phyloP scores from a whole-genome alignment of 2,113 vertebrate species.

The Forbesichthys papilliferus region DNA sequence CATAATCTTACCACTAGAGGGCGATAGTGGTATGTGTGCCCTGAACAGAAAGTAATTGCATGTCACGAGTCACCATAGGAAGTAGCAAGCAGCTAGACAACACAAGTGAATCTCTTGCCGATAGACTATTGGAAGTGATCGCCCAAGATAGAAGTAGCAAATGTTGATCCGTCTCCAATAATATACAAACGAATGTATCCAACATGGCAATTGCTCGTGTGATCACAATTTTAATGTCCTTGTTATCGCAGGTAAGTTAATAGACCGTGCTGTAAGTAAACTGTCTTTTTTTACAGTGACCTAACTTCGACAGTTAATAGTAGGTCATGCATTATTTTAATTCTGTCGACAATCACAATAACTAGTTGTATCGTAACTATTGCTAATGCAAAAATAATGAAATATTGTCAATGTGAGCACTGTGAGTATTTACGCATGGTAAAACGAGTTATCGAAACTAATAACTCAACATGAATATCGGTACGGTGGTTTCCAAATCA shows the following conservation, averaged over 20 bases:
- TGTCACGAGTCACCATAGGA: constrained; percentile 45
- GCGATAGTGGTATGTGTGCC: neutral
- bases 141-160: neutral
- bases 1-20: neutral
- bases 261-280: neutral
- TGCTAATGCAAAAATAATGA: neutral
- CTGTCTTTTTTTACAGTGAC: neutral
- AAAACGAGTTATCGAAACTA: neutral
- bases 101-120: no score
- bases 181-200: constrained; percentile 5
- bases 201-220: constrained; percentile 46
- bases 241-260: constrained; percentile 57
- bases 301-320: neutral
- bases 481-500: neutral
- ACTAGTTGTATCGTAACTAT: neutral
- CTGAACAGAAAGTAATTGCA: constrained; percentile 17
- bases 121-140: no score
- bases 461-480: neutral
- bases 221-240: constrained; percentile 42
- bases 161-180: neutral
- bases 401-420: neutral
- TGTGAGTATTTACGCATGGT: no score
- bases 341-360: neutral
- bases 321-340: neutral
- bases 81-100: constrained; percentile 15